phyloP scores from a whole-genome alignment of 2,797 vertebrate species.

The Menidia menidia region DNA sequence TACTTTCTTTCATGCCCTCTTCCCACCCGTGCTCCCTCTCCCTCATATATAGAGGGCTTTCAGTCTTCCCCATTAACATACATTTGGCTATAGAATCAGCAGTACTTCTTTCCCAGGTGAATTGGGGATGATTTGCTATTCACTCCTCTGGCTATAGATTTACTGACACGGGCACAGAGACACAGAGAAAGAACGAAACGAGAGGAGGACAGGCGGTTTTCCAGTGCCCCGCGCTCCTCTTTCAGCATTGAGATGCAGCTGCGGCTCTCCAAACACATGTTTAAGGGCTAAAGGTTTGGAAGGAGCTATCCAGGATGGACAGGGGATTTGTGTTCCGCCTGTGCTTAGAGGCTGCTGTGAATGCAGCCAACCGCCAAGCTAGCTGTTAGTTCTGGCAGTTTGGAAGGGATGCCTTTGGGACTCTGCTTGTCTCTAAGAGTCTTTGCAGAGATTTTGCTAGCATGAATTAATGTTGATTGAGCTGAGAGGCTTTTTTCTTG shows the following conservation, averaged over 20 bases:
- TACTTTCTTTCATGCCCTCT: slow-evolving; percentile 13
- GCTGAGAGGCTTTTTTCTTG: slow-evolving; percentile 60
- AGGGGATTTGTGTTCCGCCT: slow-evolving; percentile 72
- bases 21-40: slow-evolving; percentile 8
- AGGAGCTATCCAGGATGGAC: slow-evolving; percentile 66
- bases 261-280: slow-evolving; percentile 67
- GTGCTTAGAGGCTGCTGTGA: slow-evolving; percentile 61
- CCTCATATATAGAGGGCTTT: slow-evolving; percentile 23
- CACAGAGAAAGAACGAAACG: slow-evolving; percentile 32
- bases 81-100: slow-evolving; percentile 65
- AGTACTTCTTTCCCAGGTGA: slow-evolving; percentile 65
- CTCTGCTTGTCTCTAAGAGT: slow-evolving; percentile 74
- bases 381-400: slow-evolving; percentile 76
- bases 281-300: slow-evolving; percentile 74
- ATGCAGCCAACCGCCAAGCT: slow-evolving; percentile 66
- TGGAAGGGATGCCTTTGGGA: slow-evolving; percentile 73
- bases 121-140: slow-evolving; percentile 66
- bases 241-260: slow-evolving; percentile 59
- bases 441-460: slow-evolving; percentile 77
- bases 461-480: slow-evolving; percentile 76
- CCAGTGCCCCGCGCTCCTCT: slow-evolving; percentile 40
- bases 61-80: slow-evolving; percentile 58
- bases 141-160: slow-evolving; percentile 70
- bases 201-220: slow-evolving; percentile 45
- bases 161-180: slow-evolving; percentile 50